phyloP scores from a whole-genome alignment of 2,888 invertebrate genomes.

The Mimumesa dahlbomi region DNA sequence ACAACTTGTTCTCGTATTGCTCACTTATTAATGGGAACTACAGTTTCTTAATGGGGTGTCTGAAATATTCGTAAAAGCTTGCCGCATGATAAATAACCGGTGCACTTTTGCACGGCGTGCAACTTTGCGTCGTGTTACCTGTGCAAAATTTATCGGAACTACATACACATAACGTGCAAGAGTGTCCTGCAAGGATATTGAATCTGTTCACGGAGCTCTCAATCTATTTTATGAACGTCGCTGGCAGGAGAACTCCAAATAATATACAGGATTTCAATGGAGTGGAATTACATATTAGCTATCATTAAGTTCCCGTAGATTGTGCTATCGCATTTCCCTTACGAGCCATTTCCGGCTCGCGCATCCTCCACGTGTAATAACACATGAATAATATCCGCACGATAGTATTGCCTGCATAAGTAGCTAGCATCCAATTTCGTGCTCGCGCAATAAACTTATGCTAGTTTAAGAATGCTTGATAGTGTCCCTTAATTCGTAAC shows the following conservation, averaged over 20 bases:
- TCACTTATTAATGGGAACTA: too few species aligned
- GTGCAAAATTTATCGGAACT: too few species aligned
- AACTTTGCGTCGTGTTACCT: too few species aligned
- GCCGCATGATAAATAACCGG: too few species aligned
- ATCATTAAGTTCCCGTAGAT: slow-evolving; percentile 33
- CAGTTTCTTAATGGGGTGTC: too few species aligned
- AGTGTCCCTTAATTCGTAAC: too few species aligned
- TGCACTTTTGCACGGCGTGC: too few species aligned
- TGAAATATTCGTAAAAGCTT: too few species aligned
- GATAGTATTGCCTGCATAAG: slow-evolving; percentile 27
- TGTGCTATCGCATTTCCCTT: slow-evolving; percentile 50
- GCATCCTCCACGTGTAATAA: slow-evolving; percentile 34
- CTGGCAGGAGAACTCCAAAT: slow-evolving; percentile 36
- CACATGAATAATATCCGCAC: slow-evolving; percentile 37
- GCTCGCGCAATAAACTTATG: slow-evolving; percentile 5
- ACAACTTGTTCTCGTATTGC: too few species aligned
- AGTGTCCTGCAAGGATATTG: not conserved
- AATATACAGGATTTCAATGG: slow-evolving; percentile 46
- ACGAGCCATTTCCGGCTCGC: slow-evolving; percentile 44
- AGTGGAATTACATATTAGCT: slow-evolving; percentile 47
- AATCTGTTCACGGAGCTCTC: slow-evolving; percentile 12
- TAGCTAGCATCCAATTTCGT: slow-evolving; percentile 33
- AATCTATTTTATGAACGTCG: slow-evolving; percentile 47
- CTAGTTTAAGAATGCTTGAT: slow-evolving; percentile 9
- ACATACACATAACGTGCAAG: too few species aligned